A percentile compares a stretch with the other conserved stretches of the same genome.
phyloP scores from a whole-genome alignment of 2,113 vertebrate species.

The Plecotus auritus region DNA sequence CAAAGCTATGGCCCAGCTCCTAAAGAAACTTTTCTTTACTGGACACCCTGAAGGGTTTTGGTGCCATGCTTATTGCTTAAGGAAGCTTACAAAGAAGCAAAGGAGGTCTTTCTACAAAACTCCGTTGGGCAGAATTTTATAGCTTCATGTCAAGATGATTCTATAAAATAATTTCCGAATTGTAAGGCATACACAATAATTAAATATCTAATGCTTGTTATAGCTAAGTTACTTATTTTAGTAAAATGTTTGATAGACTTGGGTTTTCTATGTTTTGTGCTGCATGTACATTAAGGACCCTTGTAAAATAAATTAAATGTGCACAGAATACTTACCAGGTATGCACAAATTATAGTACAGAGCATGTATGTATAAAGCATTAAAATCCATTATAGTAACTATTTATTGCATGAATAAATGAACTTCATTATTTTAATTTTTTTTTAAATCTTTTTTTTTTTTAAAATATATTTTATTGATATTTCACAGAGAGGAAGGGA shows the following conservation, averaged over 20 bases:
- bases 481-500: too few relatives aligned
- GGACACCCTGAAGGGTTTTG: background rate
- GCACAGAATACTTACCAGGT: background rate
- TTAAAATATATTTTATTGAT: too few relatives aligned
- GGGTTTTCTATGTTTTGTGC: constrained; percentile 20
- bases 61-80: background rate
- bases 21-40: constrained; percentile 31
- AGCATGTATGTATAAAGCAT: constrained; percentile 17
- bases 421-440: too few relatives aligned
- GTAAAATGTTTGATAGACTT: constrained; percentile 28
- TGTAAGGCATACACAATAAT: constrained; percentile 30
- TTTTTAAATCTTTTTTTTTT: too few relatives aligned
- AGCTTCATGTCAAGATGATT: background rate
- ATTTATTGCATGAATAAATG: constrained; percentile 11
- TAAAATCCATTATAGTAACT: background rate
- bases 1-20: background rate
- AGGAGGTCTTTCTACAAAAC: background rate
- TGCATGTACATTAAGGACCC: background rate
- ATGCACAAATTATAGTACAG: background rate
- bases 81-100: background rate
- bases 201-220: background rate
- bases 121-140: constrained; percentile 7
- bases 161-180: constrained; percentile 16
- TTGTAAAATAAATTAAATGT: background rate
- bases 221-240: constrained; percentile 34